Percentiles rank a stretch among this genome's conserved stretches.
phyloP scores from a whole-genome alignment of 2,113 vertebrate genomes.

The Lophochroa leadbeateri region DNA sequence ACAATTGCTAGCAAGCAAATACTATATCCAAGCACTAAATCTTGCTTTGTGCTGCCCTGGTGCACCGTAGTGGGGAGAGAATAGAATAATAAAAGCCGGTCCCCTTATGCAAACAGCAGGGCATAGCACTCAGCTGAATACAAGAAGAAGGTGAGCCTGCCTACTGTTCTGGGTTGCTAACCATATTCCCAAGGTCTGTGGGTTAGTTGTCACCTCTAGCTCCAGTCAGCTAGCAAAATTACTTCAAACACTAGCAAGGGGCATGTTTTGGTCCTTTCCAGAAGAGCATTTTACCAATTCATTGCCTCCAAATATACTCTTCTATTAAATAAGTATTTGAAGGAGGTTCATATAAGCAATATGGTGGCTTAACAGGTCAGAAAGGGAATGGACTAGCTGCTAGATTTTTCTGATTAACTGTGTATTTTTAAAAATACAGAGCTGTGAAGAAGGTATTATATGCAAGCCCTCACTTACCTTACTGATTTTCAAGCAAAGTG shows the following conservation, averaged over 20 bases:
- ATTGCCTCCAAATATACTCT: neutral
- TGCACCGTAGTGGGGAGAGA: slow-evolving; percentile 34
- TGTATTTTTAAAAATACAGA: neutral
- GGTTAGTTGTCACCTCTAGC: slow-evolving; percentile 20
- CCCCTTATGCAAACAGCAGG: slow-evolving; percentile 51
- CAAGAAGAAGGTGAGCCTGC: slow-evolving; percentile 36
- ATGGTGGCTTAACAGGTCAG: neutral
- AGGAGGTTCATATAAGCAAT: neutral
- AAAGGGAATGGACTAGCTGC: neutral
- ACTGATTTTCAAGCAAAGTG: slow-evolving; percentile 69
- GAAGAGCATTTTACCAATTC: neutral
- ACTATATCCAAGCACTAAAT: slow-evolving; percentile 31
- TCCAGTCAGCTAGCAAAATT: neutral
- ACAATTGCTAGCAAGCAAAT: slow-evolving; percentile 44
- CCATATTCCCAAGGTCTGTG: neutral
- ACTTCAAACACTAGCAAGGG: neutral
- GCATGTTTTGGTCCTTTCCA: neutral
- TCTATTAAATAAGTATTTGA: slow-evolving; percentile 6
- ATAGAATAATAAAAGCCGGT: slow-evolving; percentile 16
- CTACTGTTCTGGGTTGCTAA: slow-evolving; percentile 21
- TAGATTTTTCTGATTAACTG: neutral
- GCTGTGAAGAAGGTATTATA: neutral
- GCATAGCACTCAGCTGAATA: slow-evolving; percentile 5
- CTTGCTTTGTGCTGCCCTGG: slow-evolving; percentile 49
- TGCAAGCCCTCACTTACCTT: slow-evolving; percentile 51